Percentiles rank a stretch among this genome's conserved stretches.
These are phyloP conservation scores for Thamnophis elegans DNA, from an alignment of 2,797 vertebrate species.

Conservation along the genomic window DNA sequence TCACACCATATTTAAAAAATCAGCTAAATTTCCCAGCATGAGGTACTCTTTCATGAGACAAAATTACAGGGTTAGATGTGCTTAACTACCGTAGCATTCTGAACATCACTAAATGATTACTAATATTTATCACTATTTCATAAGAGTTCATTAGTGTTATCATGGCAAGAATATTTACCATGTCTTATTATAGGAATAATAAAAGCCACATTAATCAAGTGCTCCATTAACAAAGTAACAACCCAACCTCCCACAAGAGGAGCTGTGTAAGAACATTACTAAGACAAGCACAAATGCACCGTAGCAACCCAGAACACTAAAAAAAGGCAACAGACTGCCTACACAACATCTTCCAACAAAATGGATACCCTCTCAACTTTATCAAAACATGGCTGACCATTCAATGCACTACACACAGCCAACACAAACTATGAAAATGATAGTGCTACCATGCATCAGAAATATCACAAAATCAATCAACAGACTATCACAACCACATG, in stretches of 20 bases:
- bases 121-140: slow-evolving; percentile 60
- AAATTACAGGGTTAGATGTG: slow-evolving; percentile 61
- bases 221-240: background rate
- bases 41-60: slow-evolving; percentile 39
- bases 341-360: background rate
- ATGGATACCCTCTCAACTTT: background rate
- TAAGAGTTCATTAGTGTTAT: slow-evolving; percentile 63
- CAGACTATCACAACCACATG: background rate
- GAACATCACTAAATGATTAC: slow-evolving; percentile 59
- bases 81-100: slow-evolving; percentile 60
- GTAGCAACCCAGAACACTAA: background rate
- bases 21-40: slow-evolving; percentile 62
- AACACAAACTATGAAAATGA: background rate
- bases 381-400: background rate
- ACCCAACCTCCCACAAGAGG: background rate
- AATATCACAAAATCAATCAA: background rate
- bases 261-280: background rate
- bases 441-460: background rate
- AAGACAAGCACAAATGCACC: background rate
- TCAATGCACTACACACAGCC: background rate
- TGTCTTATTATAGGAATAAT: slow-evolving; percentile 56
- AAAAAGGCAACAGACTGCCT: background rate
- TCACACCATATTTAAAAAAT: slow-evolving; percentile 54
- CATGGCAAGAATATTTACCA: slow-evolving; percentile 53
- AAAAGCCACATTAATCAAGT: background rate